Evolutionary conservation across 1,140 invertebrate species (phyloP).

Genomic region (Drosophila bifasciata): DNA sequence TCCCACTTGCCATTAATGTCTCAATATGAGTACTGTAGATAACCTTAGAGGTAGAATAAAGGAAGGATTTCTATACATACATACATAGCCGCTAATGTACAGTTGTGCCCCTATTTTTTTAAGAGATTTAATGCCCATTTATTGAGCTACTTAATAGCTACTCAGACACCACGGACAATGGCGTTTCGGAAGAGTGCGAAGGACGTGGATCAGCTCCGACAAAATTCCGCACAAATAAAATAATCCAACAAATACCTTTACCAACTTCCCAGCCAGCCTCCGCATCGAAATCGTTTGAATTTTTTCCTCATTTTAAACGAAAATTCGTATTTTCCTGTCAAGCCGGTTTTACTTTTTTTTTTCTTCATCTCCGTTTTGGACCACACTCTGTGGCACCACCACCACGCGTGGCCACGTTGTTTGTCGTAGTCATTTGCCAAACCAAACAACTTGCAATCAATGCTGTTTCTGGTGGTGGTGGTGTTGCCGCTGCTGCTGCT

Average conservation of each 20-base stretch:
- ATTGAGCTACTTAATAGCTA: constrained; percentile 29
- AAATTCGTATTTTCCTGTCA: constrained; percentile 78
- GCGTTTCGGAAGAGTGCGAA: too few relatives aligned
- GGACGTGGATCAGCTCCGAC: too few relatives aligned
- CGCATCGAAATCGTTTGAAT: constrained; percentile 54
- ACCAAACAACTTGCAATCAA: constrained; percentile 75
- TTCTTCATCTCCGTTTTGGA: constrained; percentile 55
- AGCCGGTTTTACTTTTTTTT: constrained; percentile 65
- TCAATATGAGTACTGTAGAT: too few relatives aligned
- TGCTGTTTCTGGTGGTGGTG: constrained; percentile 43
- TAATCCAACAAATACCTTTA: constrained; percentile 33
- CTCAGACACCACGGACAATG: too few relatives aligned
- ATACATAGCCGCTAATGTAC: too few relatives aligned
- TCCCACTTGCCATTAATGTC: too few relatives aligned
- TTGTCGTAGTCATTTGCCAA: constrained; percentile 59
- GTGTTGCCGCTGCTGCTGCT: constrained; percentile 21
- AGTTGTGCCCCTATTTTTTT: too few relatives aligned
- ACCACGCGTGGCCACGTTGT: constrained; percentile 21
- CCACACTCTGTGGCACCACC: constrained; percentile 50
- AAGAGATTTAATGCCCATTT: not conserved
- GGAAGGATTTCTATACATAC: too few relatives aligned
- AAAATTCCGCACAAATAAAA: not conserved
- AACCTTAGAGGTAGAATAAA: too few relatives aligned
- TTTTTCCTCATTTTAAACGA: constrained; percentile 76
- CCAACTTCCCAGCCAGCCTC: constrained; percentile 4